Evolutionary conservation across 2,888 invertebrate genomes (phyloP), one percentile per base, ranked within the genome.

Genomic region (Baccha elongata): DNA sequence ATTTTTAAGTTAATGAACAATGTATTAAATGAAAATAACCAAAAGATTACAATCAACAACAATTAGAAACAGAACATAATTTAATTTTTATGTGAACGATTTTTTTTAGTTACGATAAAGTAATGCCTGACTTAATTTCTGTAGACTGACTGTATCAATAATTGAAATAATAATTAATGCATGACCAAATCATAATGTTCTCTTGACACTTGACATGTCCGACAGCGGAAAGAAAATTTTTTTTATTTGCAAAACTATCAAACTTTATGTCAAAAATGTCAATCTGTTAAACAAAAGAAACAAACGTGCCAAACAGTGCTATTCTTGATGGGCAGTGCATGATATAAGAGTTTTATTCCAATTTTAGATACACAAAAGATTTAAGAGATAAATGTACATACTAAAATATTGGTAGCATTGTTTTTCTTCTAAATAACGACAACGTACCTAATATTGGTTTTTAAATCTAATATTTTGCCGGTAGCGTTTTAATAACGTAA

Each of bases 101-200:
- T 23, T 29, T 60, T 60, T 50, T 50, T 48, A 64, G 48, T 37
- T 37, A 23, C 35, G 48, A 23, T 23, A 5, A 42, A 60, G 17
- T 10, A 40, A 23, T 21, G 26, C 64, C 40, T 26, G 17, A 55
- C 53, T 26, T 60, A 58, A 15, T 40, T 6, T 5, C 13, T 7
- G 5, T 13, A 40, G 13, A 40, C 13, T 26, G 26, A 42, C 13
- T 55, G 11, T 32, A 29, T 19, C 6, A 35, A 4, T 29, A 32
- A 44, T 19, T n/a, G 6, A 17, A 60, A 29, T 5, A 60, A 29
- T 5, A 60, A 44, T 32, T 44, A 23, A 44, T 17, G 17, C 29
- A 29, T 44, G 29, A 29, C 19, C 26, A 60, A 11, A 19, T 29
- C 44, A 44, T 4, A 26, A 52, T 3, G 42, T 17, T 58, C 6